A percentile compares a stretch with the other conserved stretches of the same genome.
Conservation (phyloP, 2,888 invertebrate genomes). For the Macrosoma leucophasiata region DNA sequence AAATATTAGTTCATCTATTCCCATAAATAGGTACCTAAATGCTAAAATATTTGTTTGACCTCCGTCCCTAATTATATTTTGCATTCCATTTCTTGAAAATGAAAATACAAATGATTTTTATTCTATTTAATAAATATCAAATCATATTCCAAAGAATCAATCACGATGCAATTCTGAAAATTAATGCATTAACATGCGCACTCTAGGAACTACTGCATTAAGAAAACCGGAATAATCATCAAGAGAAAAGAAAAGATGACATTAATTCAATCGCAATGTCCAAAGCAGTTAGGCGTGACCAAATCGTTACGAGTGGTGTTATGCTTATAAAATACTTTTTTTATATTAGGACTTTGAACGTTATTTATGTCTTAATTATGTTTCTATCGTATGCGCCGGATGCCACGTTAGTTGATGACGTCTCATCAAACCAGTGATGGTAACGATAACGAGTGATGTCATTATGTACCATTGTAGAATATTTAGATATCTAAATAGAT, state of each 20-base stretch:
- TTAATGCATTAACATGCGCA: slow-evolving; percentile 59
- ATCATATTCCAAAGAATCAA: too few relatives aligned
- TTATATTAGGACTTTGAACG: slow-evolving; percentile 44
- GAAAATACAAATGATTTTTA: slow-evolving; percentile 8
- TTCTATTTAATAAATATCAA: too few relatives aligned
- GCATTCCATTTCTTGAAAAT: too few relatives aligned
- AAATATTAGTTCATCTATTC: too few relatives aligned
- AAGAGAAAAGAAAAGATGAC: slow-evolving; percentile 36
- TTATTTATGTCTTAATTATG: slow-evolving; percentile 70
- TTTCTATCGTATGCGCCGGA: slow-evolving; percentile 53
- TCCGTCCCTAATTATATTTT: too few relatives aligned
- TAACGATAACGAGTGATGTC: slow-evolving; percentile 44
- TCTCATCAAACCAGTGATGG: slow-evolving; percentile 31
- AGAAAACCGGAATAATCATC: slow-evolving; percentile 32
- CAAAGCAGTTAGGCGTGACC: slow-evolving; percentile 58
- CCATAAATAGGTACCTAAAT: too few relatives aligned
- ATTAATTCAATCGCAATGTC: slow-evolving; percentile 42
- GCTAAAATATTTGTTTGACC: too few relatives aligned
- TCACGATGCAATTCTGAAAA: too few relatives aligned
- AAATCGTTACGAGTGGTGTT: slow-evolving; percentile 53
- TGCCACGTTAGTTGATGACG: slow-evolving; percentile 44
- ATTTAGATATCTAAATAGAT: too few relatives aligned
- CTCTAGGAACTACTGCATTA: too few relatives aligned
- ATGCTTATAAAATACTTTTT: slow-evolving; percentile 48
- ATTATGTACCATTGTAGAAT: too few relatives aligned